These are phyloP conservation scores for Ciona savignyi DNA, from an alignment of 23 tunicate species.

Conservation along the genomic window DNA sequence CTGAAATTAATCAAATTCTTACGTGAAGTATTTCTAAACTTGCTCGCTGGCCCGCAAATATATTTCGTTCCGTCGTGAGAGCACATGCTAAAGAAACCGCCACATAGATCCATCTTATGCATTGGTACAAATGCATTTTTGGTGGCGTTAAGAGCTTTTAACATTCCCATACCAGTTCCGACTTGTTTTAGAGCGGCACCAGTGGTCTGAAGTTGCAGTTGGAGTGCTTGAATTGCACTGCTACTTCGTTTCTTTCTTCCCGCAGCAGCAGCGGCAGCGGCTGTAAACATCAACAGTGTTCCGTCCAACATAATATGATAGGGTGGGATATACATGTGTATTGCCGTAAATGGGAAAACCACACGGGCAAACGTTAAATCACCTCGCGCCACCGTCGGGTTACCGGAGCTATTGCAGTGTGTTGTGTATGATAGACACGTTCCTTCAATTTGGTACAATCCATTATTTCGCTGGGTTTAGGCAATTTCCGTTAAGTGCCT, in stretches of 20 bases:
- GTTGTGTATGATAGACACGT: too few species aligned
- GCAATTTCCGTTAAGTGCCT: too few species aligned
- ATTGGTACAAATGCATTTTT: constrained; percentile 12
- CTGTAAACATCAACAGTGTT: too few species aligned
- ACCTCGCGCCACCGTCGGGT: too few species aligned
- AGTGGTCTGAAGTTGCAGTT: background rate
- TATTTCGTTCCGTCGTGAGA: background rate
- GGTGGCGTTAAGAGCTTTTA: constrained; percentile 10
- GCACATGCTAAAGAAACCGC: constrained; percentile 22
- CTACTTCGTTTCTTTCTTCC: background rate
- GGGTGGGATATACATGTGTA: too few species aligned
- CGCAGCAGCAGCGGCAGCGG: background rate
- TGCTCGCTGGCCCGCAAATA: background rate
- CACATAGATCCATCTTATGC: background rate
- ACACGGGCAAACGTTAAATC: too few species aligned
- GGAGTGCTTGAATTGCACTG: background rate
- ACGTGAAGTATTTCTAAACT: background rate
- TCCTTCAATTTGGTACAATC: too few species aligned
- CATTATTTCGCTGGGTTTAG: too few species aligned
- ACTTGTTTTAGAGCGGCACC: background rate
- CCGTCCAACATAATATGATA: too few species aligned
- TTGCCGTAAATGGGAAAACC: too few species aligned
- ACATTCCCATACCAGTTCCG: background rate
- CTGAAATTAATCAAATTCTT: too few species aligned
- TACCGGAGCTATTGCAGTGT: too few species aligned